Evolutionary conservation across 2,113 vertebrate genomes (phyloP).

Genomic region (Coracopsis vasa): DNA sequence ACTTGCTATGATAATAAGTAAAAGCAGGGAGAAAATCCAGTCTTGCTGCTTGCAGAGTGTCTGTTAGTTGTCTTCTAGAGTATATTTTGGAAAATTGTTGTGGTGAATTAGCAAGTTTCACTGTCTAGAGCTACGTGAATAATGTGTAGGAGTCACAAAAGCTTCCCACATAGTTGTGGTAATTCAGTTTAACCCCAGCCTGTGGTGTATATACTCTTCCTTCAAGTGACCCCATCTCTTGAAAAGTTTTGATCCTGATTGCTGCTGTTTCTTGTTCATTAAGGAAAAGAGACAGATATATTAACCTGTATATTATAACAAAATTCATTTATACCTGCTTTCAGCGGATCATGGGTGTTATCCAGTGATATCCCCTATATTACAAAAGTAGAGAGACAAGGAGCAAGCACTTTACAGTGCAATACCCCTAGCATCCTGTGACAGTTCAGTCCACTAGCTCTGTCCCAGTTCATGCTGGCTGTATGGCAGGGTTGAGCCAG

Average conservation of each 20-base stretch:
- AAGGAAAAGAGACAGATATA: neutral
- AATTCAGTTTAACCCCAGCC: neutral
- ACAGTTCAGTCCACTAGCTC: neutral
- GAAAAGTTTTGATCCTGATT: neutral
- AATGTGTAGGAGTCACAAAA: neutral
- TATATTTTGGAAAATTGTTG: neutral
- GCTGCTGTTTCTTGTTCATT: neutral
- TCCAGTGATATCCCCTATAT: neutral
- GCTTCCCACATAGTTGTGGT: neutral
- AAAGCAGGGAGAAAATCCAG: neutral
- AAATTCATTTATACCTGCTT: neutral
- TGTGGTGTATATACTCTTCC: neutral
- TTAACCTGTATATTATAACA: neutral
- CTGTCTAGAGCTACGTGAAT: neutral
- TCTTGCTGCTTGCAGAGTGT: neutral
- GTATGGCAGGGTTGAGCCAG: neutral
- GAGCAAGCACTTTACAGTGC: neutral
- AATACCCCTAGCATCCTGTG: neutral
- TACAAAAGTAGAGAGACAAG: neutral
- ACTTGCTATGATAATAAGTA: conserved; percentile 16
- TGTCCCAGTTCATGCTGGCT: neutral
- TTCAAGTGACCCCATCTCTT: neutral
- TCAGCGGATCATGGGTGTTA: neutral
- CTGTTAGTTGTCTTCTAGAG: neutral
- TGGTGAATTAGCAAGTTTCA: neutral